Conservation (phyloP, 2,888 invertebrate genomes). For the Prionchulus punctatus region DNA sequence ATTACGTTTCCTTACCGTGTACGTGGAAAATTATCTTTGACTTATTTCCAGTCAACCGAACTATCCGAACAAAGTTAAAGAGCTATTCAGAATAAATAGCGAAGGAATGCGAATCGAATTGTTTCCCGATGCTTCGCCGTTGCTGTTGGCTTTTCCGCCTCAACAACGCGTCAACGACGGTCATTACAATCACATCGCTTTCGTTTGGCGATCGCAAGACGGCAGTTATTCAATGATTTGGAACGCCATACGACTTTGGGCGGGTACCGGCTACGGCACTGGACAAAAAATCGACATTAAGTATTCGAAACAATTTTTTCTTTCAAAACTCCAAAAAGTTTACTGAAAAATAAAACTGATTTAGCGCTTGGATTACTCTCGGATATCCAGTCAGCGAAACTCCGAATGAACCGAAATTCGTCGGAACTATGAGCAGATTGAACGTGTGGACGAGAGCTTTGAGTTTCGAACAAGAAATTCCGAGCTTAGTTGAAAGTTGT, state of each 20-base stretch:
- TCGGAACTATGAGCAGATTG: conserved; percentile 72
- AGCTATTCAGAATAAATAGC: conserved; percentile 76
- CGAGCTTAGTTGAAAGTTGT: conserved; percentile 53
- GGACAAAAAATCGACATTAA: conserved; percentile 63
- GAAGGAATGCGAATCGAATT: conserved; percentile 79
- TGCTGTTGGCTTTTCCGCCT: conserved; percentile 19
- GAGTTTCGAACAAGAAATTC: conserved; percentile 76
- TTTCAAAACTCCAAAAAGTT: background rate
- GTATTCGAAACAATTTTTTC: conserved; percentile 42
- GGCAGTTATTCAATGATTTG: conserved; percentile 75
- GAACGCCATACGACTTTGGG: conserved; percentile 85
- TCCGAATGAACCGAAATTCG: conserved; percentile 20
- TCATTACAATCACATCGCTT: conserved; percentile 52
- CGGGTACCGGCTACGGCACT: conserved; percentile 68
- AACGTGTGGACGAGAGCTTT: conserved; percentile 82
- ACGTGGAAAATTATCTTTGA: background rate
- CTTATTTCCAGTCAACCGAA: conserved; percentile 47
- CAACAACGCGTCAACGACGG: conserved; percentile 18
- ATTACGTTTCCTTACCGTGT: background rate
- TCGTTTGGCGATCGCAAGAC: conserved; percentile 77
- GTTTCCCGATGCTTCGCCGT: conserved; percentile 49
- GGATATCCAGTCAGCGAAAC: conserved; percentile 65
- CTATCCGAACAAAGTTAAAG: conserved; percentile 51
- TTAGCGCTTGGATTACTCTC: conserved; percentile 71
- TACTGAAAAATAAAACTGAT: background rate